Evolutionary conservation across 1,140 invertebrate genomes (phyloP).

Genomic region (Spodoptera frugiperda): DNA sequence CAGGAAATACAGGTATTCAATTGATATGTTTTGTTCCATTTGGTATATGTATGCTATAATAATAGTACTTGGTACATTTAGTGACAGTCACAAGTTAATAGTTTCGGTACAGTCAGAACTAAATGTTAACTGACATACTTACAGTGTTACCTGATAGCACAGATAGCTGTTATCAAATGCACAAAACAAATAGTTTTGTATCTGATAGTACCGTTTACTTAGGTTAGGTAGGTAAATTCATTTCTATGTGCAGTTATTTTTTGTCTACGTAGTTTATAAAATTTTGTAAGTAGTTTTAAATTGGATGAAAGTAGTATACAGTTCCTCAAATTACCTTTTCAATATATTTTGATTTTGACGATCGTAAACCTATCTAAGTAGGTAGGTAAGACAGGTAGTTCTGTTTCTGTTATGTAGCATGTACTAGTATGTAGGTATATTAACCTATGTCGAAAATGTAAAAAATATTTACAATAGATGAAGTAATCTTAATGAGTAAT

Average conservation of each 20-base stretch:
- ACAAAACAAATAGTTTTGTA: slow-evolving; percentile 33
- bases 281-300: background rate
- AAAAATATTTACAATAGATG: slow-evolving; percentile 27
- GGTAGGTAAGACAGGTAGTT: too few relatives aligned
- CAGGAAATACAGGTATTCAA: slow-evolving; percentile 20
- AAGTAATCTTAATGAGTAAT: background rate
- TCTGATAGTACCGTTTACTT: slow-evolving; percentile 29
- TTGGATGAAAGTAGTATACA: too few relatives aligned
- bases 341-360: too few relatives aligned
- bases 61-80: slow-evolving; percentile 2
- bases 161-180: slow-evolving; percentile 14
- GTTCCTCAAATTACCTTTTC: too few relatives aligned
- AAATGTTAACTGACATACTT: slow-evolving; percentile 5
- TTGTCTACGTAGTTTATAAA: background rate
- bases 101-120: slow-evolving; percentile 13
- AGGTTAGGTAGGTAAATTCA: background rate
- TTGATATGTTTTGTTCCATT: slow-evolving; percentile 39
- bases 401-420: background rate
- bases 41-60: too few relatives aligned
- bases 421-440: background rate
- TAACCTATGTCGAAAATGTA: background rate
- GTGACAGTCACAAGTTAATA: slow-evolving; percentile 19
- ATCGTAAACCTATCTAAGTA: too few relatives aligned
- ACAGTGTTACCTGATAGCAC: slow-evolving; percentile 1
- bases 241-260: slow-evolving; percentile 21